Conservation (phyloP, 92 coral and sea anemone genomes). For the Muricea muricata region DNA sequence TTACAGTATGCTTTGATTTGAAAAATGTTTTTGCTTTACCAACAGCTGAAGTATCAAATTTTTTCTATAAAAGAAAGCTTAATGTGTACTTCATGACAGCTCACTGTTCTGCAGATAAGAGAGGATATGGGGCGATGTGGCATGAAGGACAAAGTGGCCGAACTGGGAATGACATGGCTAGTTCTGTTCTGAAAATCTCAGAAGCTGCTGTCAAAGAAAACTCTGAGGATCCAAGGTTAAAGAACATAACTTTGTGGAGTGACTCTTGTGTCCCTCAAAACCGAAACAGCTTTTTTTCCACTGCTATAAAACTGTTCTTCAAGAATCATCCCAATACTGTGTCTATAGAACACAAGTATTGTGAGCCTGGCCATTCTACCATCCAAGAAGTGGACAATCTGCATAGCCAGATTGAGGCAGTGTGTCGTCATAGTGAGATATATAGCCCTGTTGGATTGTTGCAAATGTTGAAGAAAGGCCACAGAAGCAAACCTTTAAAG, state of each 20-base stretch:
- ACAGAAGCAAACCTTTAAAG: conserved; percentile 30
- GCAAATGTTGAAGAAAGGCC: conserved; percentile 24
- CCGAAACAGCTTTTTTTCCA: conserved; percentile 1
- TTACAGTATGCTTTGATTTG: conserved; percentile 58
- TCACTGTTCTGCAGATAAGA: background rate
- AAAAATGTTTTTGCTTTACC: conserved; percentile 68
- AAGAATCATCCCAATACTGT: background rate
- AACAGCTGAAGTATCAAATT: conserved; percentile 27
- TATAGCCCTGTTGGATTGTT: conserved; percentile 40
- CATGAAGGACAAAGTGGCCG: conserved; percentile 19
- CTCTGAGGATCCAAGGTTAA: background rate
- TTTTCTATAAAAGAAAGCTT: conserved; percentile 13
- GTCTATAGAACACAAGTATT: conserved; percentile 31
- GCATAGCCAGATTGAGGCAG: conserved; percentile 20
- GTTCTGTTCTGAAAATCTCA: background rate
- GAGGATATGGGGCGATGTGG: conserved; percentile 20
- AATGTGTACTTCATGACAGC: background rate
- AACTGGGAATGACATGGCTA: conserved; percentile 6
- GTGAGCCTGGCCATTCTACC: conserved; percentile 40
- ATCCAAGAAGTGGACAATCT: conserved; percentile 33
- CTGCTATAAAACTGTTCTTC: conserved; percentile 5
- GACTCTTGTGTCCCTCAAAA: conserved; percentile 13
- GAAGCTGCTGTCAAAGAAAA: conserved; percentile 8
- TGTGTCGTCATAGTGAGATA: conserved; percentile 22
- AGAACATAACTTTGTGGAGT: background rate